Base-by-base conservation (phyloP, 2,113 vertebrate species). In the Pogonocichla stellata region DNA sequence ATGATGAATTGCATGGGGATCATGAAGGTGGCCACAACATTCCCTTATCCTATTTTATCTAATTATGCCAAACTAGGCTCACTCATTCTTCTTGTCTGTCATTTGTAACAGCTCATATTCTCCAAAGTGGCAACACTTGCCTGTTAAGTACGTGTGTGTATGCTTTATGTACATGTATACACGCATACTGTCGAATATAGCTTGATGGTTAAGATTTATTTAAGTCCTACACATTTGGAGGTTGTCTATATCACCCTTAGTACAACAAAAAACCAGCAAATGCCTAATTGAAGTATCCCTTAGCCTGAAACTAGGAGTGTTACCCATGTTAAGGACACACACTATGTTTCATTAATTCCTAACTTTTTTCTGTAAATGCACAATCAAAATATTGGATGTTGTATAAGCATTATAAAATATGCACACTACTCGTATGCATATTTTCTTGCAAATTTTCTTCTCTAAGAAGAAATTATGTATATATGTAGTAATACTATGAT, bases 401-500 rank as follows among this genome's bases (percentile, higher is more conserved):
- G 51, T 7, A 53, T 31, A 31, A 53, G 29, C 51, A 53, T 19
- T 31, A 28, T 28, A 53, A 53, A 53, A 53, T 18, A 29, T 31
- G 28, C 10, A 53, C 12, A 48, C 26, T 36, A 78, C 0, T 2
- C 10, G 10, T 19, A 70, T 31, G 23, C 10, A 33, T 38, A 1
- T 45, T 23, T 86, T 66, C 43, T 23, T 5, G 1, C 4, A 74
- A 36, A 43, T 47, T 40, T 75, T 42, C 19, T 47, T 61, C 34
- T 23, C 61, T 40, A n/a, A 82, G 61, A 75, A 82, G n/a, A 79
- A 91, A 48, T 53, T 19, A 88, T 2, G 4, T 20, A 29, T 25
- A 18, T 14, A 42, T 0, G 0, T 10, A 31, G 34, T 10, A 74
- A 78, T 9, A 9, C 22, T 43, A n/a, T 8, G 10, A n/a, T 45